Evolutionary conservation across 2,113 vertebrate genomes (phyloP).

Genomic region (Microcebus jonahi): DNA sequence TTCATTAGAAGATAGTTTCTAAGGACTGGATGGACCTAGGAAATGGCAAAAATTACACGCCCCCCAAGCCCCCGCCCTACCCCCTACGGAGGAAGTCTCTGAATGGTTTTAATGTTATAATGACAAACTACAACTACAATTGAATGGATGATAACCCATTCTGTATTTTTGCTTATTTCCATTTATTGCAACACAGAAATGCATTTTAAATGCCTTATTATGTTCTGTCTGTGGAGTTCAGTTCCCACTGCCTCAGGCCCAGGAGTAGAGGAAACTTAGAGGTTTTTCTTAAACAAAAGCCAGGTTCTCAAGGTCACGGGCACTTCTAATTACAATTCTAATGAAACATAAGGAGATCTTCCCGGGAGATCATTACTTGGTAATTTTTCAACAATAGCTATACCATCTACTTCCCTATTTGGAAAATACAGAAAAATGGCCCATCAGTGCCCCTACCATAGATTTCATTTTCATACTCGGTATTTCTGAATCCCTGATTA

Average conservation of each 20-base stretch:
- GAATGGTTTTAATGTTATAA: conserved; percentile 37
- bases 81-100: background rate
- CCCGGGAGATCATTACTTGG: conserved; percentile 87
- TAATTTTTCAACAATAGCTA: conserved; percentile 86
- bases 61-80: background rate
- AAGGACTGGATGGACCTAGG: background rate
- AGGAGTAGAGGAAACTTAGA: conserved; percentile 71
- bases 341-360: conserved; percentile 88
- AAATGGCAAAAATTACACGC: background rate
- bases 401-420: conserved; percentile 83
- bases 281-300: conserved; percentile 80
- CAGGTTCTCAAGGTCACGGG: conserved; percentile 84
- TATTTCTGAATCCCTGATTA: conserved; percentile 83
- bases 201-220: conserved; percentile 66
- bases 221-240: conserved; percentile 73
- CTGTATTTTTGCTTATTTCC: conserved; percentile 74
- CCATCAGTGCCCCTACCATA: conserved; percentile 76
- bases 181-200: conserved; percentile 56
- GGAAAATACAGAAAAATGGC: conserved; percentile 85
- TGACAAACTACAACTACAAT: conserved; percentile 62
- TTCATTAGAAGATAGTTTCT: background rate
- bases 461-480: conserved; percentile 83
- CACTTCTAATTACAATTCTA: conserved; percentile 88
- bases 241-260: conserved; percentile 78
- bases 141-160: conserved; percentile 67